phyloP scores from a whole-genome alignment of 2,888 invertebrate genomes.

The Cosmopolites sordidus region DNA sequence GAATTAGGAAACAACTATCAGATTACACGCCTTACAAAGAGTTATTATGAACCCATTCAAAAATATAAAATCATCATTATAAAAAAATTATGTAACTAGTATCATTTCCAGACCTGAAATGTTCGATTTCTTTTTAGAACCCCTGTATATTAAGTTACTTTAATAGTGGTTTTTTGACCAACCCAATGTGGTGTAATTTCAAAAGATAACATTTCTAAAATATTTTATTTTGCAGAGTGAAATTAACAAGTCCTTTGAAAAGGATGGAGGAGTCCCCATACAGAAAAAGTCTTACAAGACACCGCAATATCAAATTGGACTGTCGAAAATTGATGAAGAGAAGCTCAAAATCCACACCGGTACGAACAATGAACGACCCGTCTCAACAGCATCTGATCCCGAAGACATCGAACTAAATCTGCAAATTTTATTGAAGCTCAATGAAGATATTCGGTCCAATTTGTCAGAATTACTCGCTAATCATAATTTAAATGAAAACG shows the following conservation, averaged over 20 bases:
- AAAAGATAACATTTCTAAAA: too few species aligned
- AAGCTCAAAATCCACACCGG: conserved; percentile 18
- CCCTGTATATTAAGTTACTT: too few species aligned
- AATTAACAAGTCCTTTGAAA: conserved; percentile 38
- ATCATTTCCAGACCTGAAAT: too few species aligned
- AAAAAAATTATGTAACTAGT: too few species aligned
- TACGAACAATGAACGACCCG: conserved; percentile 18
- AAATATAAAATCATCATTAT: too few species aligned
- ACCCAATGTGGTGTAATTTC: too few species aligned
- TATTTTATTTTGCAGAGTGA: conserved; percentile 38
- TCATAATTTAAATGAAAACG: conserved; percentile 24
- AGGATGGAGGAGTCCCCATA: conserved; percentile 18
- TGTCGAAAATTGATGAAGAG: conserved; percentile 25
- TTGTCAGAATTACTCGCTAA: conserved; percentile 35
- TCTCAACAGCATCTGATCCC: conserved; percentile 16
- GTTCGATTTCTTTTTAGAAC: too few species aligned
- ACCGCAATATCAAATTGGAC: conserved; percentile 7
- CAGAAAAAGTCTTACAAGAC: conserved; percentile 7
- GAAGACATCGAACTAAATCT: conserved; percentile 32
- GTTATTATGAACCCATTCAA: too few species aligned
- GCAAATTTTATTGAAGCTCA: conserved; percentile 33
- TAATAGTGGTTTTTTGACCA: too few species aligned
- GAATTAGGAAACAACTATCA: too few species aligned
- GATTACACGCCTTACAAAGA: too few species aligned
- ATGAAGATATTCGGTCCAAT: conserved; percentile 37